Base-by-base conservation (phyloP, 2,888 invertebrate species). In the Sympetrum striolatum region DNA sequence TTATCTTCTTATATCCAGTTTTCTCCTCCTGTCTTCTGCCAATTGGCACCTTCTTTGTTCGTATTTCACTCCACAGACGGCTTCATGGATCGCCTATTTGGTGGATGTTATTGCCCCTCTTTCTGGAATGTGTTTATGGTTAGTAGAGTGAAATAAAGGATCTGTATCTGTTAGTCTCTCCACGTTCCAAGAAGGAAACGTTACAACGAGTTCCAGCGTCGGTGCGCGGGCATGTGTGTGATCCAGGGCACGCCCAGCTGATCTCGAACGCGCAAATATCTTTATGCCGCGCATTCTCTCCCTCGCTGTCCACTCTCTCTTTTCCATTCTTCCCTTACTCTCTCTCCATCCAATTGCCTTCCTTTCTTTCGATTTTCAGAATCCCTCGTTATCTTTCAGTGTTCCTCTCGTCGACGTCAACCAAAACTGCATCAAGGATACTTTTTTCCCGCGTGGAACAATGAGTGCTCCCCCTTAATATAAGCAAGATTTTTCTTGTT, bases 231-330 rank as follows among this genome's bases (percentile, higher is more conserved):
- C 53, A 8, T 81, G 48, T 58, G 60, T 37, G 60, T 12, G 58
- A 37, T 35, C 60, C n/a, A 31, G 86, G 86, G 60, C 86, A 64
- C 86, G 60, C 86, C 86, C 86, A 37, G 58, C 60, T 86, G 86
- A 86, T 58, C 82, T 82, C 58, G 82, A 82, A 58, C 81, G 81
- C 53, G 81, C 53, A 53, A 48, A 44, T 81, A n/a, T 48, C 44
- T 31, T 81, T 53, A 53, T 48, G 48, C 53, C 81, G 1, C 4
- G 25, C 81, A 31, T 37, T 64, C 86, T n/a, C 22, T n/a, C 25
- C 35, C 18, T 8, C 58, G 8, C 35, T n/a, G 8, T 48, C 12
- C 25, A 58, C 39, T 22, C 39, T 39, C 60, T 22, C 60, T 31
- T 25, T 73, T 25, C 31, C 31, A 18, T 18, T 14, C 73, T 31